phyloP scores from a whole-genome alignment of 2,113 vertebrate species.

The Haemorhous mexicanus region DNA sequence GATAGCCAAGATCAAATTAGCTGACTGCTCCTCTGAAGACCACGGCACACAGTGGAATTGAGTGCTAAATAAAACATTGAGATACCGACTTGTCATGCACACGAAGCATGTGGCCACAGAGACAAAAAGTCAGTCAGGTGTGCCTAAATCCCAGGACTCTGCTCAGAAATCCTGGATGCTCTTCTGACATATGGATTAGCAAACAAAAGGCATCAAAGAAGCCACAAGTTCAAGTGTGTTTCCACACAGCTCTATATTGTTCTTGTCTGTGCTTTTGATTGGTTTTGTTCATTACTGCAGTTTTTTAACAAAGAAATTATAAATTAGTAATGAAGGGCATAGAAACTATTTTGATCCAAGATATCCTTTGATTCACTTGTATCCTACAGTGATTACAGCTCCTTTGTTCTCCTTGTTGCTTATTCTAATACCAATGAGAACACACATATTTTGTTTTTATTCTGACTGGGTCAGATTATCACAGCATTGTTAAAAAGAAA shows the following conservation, averaged over 20 bases:
- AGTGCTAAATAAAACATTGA: background rate
- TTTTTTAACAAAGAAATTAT: background rate
- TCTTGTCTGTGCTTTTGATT: background rate
- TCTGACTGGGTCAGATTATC: background rate
- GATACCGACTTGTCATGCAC: background rate
- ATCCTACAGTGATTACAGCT: background rate
- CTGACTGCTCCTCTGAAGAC: background rate
- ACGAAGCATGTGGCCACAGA: background rate
- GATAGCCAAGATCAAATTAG: background rate
- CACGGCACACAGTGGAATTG: background rate
- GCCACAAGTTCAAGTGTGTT: constrained; percentile 34
- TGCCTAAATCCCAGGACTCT: background rate
- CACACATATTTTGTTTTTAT: background rate
- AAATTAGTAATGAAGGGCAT: background rate
- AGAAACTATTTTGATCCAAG: background rate
- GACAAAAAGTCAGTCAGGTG: constrained; percentile 15
- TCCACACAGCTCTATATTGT: background rate
- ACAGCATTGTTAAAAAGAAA: background rate
- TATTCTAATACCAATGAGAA: background rate
- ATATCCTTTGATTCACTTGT: background rate
- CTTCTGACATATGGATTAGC: constrained; percentile 33
- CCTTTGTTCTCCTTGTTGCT: background rate
- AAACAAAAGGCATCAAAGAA: constrained; percentile 37
- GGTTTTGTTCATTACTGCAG: background rate
- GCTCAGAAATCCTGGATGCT: background rate